A percentile compares a stretch with the other conserved stretches of the same genome.
These are phyloP conservation scores for Tolmerus cingulatus DNA, from an alignment of 2,888 invertebrate genomes.

Conservation along the genomic window DNA sequence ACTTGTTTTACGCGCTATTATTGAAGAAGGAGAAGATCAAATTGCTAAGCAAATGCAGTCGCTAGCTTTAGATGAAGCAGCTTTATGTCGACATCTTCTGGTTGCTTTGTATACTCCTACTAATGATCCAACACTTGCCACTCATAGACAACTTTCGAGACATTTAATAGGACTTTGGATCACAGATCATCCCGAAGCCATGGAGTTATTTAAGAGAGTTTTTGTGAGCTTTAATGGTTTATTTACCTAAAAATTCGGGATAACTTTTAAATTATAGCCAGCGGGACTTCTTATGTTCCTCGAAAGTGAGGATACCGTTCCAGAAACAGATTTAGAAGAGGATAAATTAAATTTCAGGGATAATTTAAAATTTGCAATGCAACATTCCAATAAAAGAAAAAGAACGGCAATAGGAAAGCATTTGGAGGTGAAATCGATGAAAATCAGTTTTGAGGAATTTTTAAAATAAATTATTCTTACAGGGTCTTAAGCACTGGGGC, in stretches of 20 bases:
- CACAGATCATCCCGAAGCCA: constrained; percentile 90
- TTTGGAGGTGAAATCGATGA: constrained; percentile 68
- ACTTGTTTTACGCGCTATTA: constrained; percentile 94
- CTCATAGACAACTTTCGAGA: constrained; percentile 89
- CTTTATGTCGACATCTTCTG: constrained; percentile 89
- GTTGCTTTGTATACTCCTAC: constrained; percentile 86
- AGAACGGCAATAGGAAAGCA: constrained; percentile 84
- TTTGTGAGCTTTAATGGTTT: constrained; percentile 71
- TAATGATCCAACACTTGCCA: constrained; percentile 81
- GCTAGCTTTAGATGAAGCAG: constrained; percentile 94
- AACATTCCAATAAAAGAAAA: constrained; percentile 73
- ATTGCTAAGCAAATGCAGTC: constrained; percentile 95
- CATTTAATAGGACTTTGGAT: constrained; percentile 97
- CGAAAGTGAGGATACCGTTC: constrained; percentile 84
- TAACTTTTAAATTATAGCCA: constrained; percentile 69
- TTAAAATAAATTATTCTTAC: background rate
- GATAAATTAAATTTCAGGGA: constrained; percentile 83
- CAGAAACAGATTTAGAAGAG: constrained; percentile 70
- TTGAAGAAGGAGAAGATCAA: constrained; percentile 95
- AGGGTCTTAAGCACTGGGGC: constrained; percentile 73
- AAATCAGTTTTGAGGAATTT: background rate
- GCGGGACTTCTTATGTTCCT: constrained; percentile 88
- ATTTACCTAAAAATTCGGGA: background rate
- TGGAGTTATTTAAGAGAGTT: constrained; percentile 83
- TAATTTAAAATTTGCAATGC: constrained; percentile 93